Conservation (phyloP, 2,113 vertebrate genomes). For the Zingel zingel region DNA sequence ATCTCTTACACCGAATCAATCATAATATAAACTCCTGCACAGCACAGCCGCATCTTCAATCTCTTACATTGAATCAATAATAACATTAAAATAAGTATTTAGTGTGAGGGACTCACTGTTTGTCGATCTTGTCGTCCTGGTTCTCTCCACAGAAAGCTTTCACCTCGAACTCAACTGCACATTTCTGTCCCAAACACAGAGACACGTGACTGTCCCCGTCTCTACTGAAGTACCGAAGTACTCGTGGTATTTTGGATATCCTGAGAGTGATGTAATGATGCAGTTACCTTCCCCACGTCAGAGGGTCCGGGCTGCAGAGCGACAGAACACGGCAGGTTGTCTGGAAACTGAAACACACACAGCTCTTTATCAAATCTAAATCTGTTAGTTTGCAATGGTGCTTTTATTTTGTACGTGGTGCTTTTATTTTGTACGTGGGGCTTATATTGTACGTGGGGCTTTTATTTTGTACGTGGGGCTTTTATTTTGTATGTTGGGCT, state of each 20-base stretch:
- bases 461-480: too few species aligned
- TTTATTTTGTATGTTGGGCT: too few species aligned
- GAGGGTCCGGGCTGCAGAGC: conserved; percentile 89
- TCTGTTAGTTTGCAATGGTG: too few species aligned
- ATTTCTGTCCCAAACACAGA: conserved; percentile 82
- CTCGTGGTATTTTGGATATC: neutral
- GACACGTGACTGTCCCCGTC: neutral
- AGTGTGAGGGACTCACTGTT: conserved; percentile 82
- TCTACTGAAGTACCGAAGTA: neutral
- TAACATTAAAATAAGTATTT: neutral
- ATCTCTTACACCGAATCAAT: too few species aligned
- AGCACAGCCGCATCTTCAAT: too few species aligned
- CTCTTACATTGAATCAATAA: fast-evolving
- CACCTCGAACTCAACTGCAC: conserved; percentile 95
- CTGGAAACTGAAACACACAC: conserved; percentile 89
- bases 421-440: too few species aligned
- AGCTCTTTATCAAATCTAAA: too few species aligned
- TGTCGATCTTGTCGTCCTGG: conserved; percentile 88
- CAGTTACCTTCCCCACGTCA: conserved; percentile 91
- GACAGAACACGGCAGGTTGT: conserved; percentile 94
- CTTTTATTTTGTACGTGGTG: too few species aligned
- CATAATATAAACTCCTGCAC: conserved; percentile 83
- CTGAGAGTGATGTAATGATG: neutral
- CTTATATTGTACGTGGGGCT: too few species aligned
- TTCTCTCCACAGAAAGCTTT: conserved; percentile 89